phyloP scores from a whole-genome alignment of 2,797 vertebrate genomes.

The Pitangus sulphuratus region DNA sequence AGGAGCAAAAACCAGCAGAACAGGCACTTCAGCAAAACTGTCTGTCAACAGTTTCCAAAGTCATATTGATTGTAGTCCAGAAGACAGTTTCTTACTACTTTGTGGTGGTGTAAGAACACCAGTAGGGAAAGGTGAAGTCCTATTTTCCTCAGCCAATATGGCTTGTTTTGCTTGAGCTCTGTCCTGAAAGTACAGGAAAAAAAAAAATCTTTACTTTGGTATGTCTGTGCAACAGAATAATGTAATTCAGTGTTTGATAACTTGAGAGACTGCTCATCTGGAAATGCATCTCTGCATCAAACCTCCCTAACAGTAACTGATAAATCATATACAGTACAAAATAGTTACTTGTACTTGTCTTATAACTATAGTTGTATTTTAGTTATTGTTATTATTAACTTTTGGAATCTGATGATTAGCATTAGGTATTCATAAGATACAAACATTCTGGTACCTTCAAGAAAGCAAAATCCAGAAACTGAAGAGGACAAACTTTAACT shows the following conservation, averaged over 20 bases:
- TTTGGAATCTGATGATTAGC: neutral
- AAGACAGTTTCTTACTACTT: slow-evolving; percentile 87
- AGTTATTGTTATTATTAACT: neutral
- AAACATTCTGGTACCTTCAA: neutral
- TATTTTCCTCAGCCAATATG: slow-evolving; percentile 78
- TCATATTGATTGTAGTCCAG: slow-evolving; percentile 53
- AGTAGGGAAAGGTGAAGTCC: slow-evolving; percentile 82
- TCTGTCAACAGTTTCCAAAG: slow-evolving; percentile 9
- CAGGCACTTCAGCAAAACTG: slow-evolving; percentile 48
- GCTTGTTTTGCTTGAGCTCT: slow-evolving; percentile 86
- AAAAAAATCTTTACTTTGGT: neutral
- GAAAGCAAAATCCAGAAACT: neutral
- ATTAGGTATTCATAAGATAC: neutral
- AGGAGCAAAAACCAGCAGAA: slow-evolving; percentile 43
- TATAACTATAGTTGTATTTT: neutral
- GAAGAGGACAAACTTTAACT: neutral
- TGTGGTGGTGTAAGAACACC: slow-evolving; percentile 92
- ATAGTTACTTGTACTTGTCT: neutral
- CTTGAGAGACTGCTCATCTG: neutral
- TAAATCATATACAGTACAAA: neutral
- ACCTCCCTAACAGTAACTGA: neutral
- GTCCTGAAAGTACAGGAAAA: slow-evolving; percentile 77
- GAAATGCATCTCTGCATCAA: neutral
- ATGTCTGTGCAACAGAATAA: neutral
- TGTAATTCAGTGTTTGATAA: neutral